These are phyloP conservation scores for Cyanoliseus patagonus DNA, from an alignment of 2,113 vertebrate genomes.

Conservation along the genomic window DNA sequence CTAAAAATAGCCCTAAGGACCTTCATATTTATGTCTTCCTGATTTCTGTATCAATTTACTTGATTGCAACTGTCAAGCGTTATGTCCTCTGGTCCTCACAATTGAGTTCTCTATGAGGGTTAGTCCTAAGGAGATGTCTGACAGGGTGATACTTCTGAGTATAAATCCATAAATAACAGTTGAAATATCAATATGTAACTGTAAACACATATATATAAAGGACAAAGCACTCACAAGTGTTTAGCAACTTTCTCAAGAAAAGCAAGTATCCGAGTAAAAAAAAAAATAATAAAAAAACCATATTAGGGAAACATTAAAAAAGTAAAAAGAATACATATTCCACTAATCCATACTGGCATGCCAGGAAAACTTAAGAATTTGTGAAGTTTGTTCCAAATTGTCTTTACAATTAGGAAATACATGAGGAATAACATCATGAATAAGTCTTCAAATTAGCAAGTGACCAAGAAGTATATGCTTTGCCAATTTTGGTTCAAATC, in stretches of 20 bases:
- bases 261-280: not conserved
- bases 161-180: not conserved
- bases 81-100: not conserved
- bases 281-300: not conserved
- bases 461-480: conserved; percentile 30
- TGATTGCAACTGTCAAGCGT: not conserved
- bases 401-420: conserved; percentile 59
- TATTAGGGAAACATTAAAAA: not conserved
- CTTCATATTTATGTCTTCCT: not conserved
- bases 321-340: not conserved
- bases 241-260: not conserved
- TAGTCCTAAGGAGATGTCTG: not conserved
- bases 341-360: conserved; percentile 46
- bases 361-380: conserved; percentile 31
- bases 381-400: too few species aligned
- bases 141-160: not conserved
- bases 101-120: not conserved
- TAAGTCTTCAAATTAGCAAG: conserved; percentile 67
- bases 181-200: not conserved
- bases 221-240: not conserved
- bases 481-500: conserved; percentile 59
- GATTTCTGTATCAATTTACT: conserved; percentile 59
- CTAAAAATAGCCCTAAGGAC: conserved; percentile 41
- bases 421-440: conserved; percentile 66
- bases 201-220: not conserved